Conservation (phyloP, 2,797 vertebrate species). For the Tokudaia tokunoshimensis region DNA sequence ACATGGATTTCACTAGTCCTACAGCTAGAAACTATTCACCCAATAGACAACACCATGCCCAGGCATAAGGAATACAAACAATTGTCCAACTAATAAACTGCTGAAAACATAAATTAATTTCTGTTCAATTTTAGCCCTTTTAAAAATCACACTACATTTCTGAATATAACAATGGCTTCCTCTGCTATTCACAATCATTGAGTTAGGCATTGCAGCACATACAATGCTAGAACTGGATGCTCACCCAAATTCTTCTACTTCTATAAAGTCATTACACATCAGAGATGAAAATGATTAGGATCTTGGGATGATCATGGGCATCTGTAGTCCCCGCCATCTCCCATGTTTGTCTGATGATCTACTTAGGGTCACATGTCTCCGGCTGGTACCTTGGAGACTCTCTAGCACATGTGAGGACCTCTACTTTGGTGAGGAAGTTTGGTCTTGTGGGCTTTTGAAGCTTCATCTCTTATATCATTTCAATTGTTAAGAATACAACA, state of each 20-base stretch:
- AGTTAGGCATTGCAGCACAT: background rate
- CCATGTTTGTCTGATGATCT: background rate
- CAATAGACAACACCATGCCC: background rate
- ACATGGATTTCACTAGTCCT: background rate
- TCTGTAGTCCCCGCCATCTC: background rate
- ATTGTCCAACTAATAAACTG: background rate
- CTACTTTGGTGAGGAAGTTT: background rate
- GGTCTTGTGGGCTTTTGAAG: background rate
- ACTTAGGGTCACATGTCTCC: background rate
- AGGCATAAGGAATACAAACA: background rate
- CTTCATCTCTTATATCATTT: background rate
- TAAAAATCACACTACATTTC: background rate
- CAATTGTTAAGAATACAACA: background rate
- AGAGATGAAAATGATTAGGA: background rate
- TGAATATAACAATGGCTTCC: background rate
- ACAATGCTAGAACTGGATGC: background rate
- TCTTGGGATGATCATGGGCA: background rate
- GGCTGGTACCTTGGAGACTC: background rate
- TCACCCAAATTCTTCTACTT: background rate
- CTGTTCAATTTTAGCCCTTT: constrained; percentile 20
- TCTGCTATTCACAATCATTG: background rate
- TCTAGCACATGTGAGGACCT: background rate
- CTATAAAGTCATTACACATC: background rate
- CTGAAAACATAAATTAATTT: constrained; percentile 29
- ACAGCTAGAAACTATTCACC: background rate